Percentiles rank a stretch among this genome's conserved stretches.
These are phyloP conservation scores for Drosophila nannoptera DNA, from an alignment of 1,140 invertebrate genomes.

Conservation along the genomic window DNA sequence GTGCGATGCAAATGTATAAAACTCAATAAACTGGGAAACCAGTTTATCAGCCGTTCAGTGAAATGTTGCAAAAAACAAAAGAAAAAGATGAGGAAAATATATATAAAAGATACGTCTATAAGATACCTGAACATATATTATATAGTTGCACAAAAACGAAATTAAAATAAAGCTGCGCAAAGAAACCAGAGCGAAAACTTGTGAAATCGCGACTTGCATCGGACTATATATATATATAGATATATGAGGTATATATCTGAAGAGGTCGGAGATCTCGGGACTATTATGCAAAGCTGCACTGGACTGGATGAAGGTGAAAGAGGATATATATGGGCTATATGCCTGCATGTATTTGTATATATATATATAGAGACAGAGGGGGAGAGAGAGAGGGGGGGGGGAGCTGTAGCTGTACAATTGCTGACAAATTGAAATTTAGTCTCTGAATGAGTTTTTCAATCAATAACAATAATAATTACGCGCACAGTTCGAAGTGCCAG, in stretches of 20 bases:
- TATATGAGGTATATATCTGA: not conserved
- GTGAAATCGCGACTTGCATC: not conserved
- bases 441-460: too few species aligned
- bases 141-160: conserved; percentile 2
- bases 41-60: conserved; percentile 61
- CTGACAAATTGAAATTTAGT: too few species aligned
- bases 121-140: not conserved
- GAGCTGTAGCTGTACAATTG: too few species aligned
- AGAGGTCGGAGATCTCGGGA: too few species aligned
- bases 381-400: too few species aligned
- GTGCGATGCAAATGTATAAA: conserved; percentile 66
- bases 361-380: too few species aligned
- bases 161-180: not conserved
- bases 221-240: too few species aligned
- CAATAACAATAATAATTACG: not conserved
- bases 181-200: not conserved
- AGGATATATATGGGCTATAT: not conserved
- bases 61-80: conserved; percentile 58
- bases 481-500: conserved; percentile 9
- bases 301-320: too few species aligned
- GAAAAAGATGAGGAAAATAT: conserved; percentile 16
- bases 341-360: not conserved
- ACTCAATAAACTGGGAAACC: conserved; percentile 69
- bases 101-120: conserved; percentile 1
- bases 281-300: too few species aligned